Percentiles rank a stretch among this genome's conserved stretches.
Conservation (phyloP, 2,797 vertebrate species). For the Urocyon cinereoargenteus region DNA sequence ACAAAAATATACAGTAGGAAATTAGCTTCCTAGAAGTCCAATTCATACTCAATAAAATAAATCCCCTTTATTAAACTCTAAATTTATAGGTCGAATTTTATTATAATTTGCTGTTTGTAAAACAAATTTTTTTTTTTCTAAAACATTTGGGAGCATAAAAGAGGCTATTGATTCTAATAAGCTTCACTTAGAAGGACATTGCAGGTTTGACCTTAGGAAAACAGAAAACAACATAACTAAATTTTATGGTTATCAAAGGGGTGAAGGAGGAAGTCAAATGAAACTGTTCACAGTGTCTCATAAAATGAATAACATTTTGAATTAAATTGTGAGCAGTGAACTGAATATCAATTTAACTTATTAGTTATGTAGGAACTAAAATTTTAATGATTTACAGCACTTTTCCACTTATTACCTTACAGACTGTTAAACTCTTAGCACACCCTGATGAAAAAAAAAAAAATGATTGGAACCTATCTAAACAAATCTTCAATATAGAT, state of each 20-base stretch:
- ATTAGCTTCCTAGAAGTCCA: neutral
- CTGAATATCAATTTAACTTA: neutral
- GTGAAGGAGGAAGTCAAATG: conserved; percentile 42
- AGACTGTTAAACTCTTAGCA: neutral
- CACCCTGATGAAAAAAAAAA: neutral
- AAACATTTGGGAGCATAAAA: neutral
- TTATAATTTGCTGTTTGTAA: conserved; percentile 53
- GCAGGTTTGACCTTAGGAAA: conserved; percentile 43
- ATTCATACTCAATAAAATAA: neutral
- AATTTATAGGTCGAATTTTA: neutral
- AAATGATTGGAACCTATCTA: neutral
- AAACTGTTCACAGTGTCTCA: neutral
- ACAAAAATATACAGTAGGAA: neutral
- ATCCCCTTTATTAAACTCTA: neutral
- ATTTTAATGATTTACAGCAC: conserved; percentile 38
- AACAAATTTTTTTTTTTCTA: neutral
- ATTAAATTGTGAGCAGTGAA: conserved; percentile 50
- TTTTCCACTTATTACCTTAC: conserved; percentile 29
- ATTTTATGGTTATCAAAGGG: conserved; percentile 17
- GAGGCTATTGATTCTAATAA: neutral
- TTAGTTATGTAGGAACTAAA: conserved; percentile 16
- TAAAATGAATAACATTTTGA: conserved; percentile 54
- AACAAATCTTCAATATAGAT: neutral
- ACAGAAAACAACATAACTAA: conserved; percentile 23
- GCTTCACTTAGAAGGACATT: neutral